phyloP scores from a whole-genome alignment of 2,113 vertebrate genomes.

The Odocoileus virginianus region DNA sequence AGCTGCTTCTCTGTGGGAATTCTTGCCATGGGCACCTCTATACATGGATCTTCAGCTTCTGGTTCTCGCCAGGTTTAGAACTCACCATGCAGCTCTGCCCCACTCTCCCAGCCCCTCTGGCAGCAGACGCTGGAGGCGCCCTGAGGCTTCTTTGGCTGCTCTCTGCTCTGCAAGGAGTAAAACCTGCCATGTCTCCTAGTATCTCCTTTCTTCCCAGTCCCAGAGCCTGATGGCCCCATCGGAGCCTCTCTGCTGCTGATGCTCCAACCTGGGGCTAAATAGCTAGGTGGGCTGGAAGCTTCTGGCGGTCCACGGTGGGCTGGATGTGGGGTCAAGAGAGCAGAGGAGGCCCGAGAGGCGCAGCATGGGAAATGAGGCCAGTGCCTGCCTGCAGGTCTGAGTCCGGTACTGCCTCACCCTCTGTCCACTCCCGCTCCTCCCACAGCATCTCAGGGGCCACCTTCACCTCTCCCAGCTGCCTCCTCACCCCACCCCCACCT shows the following conservation, averaged over 20 bases:
- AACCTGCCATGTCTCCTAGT: background rate
- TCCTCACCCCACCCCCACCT: too few relatives aligned
- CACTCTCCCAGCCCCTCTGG: background rate
- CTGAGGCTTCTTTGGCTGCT: background rate
- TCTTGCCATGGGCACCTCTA: background rate
- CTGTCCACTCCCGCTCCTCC: fast-evolving
- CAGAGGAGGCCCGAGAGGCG: background rate
- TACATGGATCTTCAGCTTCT: background rate
- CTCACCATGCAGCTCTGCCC: background rate
- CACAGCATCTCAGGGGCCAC: background rate
- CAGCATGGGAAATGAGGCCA: background rate
- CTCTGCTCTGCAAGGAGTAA: background rate
- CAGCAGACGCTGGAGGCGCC: background rate
- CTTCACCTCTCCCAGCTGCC: background rate
- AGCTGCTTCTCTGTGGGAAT: background rate
- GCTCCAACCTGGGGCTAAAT: background rate
- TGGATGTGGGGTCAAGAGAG: background rate
- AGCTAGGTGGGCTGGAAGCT: fast-evolving
- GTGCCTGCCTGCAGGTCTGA: background rate
- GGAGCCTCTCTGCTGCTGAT: background rate
- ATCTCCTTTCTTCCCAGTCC: background rate
- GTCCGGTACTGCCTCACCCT: background rate
- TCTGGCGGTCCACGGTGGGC: background rate
- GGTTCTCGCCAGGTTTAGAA: background rate
- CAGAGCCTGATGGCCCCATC: background rate